phyloP scores from a whole-genome alignment of 2,888 invertebrate species.

The Idaea biselata region DNA sequence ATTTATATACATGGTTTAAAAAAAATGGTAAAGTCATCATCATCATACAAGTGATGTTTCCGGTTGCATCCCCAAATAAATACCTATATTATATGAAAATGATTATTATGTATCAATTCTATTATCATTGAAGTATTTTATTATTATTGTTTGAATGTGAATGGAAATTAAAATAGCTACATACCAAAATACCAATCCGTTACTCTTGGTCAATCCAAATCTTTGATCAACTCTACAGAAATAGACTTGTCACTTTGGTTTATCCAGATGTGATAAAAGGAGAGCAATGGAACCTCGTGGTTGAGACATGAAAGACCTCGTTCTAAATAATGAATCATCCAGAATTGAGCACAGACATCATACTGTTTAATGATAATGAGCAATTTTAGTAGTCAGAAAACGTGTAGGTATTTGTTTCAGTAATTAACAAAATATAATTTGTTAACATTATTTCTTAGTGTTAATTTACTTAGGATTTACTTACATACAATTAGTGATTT shows the following conservation, averaged over 20 bases:
- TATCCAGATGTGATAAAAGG: conserved; percentile 15
- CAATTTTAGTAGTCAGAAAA: not conserved
- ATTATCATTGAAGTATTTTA: too few species aligned
- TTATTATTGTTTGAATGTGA: too few species aligned
- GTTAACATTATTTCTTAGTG: too few species aligned
- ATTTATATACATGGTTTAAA: too few species aligned
- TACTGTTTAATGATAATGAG: not conserved
- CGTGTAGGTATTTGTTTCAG: not conserved
- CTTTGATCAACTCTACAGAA: conserved; percentile 17
- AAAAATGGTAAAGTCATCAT: too few species aligned
- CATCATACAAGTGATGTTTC: too few species aligned
- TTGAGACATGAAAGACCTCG: conserved; percentile 11
- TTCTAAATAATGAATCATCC: conserved; percentile 16
- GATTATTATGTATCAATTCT: too few species aligned
- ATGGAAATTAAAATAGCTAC: not conserved
- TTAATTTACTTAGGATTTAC: too few species aligned
- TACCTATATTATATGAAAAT: too few species aligned
- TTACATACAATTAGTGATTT: too few species aligned
- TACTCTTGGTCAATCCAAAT: conserved; percentile 1
- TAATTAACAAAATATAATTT: too few species aligned
- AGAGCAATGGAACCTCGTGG: conserved; percentile 12
- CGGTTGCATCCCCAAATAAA: too few species aligned
- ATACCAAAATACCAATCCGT: not conserved
- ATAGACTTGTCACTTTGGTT: conserved; percentile 12
- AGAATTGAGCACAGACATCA: conserved; percentile 5